These are phyloP conservation scores for Buceros bicornis DNA, from an alignment of 2,797 vertebrate genomes.

Conservation along the genomic window DNA sequence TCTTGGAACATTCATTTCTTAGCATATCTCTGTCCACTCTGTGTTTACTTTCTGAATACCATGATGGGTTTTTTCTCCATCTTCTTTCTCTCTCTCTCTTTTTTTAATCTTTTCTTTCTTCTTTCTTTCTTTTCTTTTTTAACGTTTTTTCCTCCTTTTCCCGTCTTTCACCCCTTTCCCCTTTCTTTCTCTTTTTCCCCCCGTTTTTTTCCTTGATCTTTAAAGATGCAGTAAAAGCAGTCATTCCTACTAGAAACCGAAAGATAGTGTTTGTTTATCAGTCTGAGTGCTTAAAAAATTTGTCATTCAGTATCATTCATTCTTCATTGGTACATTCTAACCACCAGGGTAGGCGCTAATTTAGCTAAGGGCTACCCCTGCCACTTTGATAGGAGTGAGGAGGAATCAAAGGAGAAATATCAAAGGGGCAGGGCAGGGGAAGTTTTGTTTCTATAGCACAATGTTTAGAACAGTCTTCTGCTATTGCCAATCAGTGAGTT, in stretches of 20 bases:
- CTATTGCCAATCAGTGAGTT: neutral
- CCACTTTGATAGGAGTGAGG: neutral
- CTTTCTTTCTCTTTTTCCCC: neutral
- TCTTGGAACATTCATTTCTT: neutral
- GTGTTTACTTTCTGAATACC: too few species aligned
- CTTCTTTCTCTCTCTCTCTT: neutral
- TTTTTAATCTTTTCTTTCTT: neutral
- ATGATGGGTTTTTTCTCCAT: too few species aligned
- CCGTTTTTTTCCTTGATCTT: too few species aligned
- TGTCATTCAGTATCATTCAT: neutral
- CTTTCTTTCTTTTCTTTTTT: fast-evolving
- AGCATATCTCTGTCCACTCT: neutral
- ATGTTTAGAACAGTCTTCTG: neutral
- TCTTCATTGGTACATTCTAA: neutral
- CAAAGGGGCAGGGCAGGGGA: neutral
- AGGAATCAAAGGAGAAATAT: neutral
- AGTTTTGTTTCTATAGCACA: neutral
- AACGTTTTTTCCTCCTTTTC: neutral
- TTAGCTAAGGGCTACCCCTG: neutral
- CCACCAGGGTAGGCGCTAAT: neutral
- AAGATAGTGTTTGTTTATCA: neutral
- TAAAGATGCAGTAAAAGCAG: neutral
- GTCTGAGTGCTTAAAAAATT: neutral
- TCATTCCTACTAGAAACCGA: neutral
- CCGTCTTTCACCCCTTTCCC: fast-evolving